Base-by-base conservation (phyloP, 1,140 invertebrate genomes). In the Hyposmocoma kahamanoa region DNA sequence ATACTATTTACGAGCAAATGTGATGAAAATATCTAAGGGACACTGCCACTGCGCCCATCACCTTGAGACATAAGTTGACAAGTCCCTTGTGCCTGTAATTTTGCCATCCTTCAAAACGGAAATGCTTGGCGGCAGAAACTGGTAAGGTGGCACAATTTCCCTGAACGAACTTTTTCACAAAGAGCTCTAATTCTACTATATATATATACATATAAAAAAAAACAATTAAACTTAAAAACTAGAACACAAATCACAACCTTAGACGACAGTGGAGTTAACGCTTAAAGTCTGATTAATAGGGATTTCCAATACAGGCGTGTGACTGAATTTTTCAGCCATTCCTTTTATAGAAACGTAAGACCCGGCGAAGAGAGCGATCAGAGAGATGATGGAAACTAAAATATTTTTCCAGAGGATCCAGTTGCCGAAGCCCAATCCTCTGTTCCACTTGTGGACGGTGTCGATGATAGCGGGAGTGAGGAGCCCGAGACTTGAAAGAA, bases 401-500 rank as follows among this genome's bases (percentile, higher is more conserved):
- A 88, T 49, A 55, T 95, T 92, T 67, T 94, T 95, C 39, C 86
- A 84, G 0, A 94, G 70, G 26, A 89, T 89, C 91, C 91, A 93
- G 30, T 91, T 88, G 41, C 79, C 85, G 0, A 43, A 56, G 11
- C 92, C 92, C 1, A 92, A 84, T 8, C 88, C 87, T 76, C 84
- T 44, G 84, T 87, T 90, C 89, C 91, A 93, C 54, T 89, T 88
- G 30, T 92, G 90, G 1, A 92, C 88, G 1, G 94, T 93, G 64
- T 98, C 94, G 17, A 98, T 90, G 28, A 96, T 71, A 10, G 95
- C 94, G 42, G 97, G 97, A 47, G 95, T 91, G 36, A 96, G 91
- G n/a, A 91, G 84, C 24, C 96, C 96, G 11, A 98, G 88, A 24
- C 92, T 91, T 5, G 95, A 95, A 52, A 96, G 92, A 71, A 94